Evolutionary conservation across 2,113 vertebrate species (phyloP), one percentile per base, ranked within the genome.

Genomic region (Dromaius novaehollandiae): DNA sequence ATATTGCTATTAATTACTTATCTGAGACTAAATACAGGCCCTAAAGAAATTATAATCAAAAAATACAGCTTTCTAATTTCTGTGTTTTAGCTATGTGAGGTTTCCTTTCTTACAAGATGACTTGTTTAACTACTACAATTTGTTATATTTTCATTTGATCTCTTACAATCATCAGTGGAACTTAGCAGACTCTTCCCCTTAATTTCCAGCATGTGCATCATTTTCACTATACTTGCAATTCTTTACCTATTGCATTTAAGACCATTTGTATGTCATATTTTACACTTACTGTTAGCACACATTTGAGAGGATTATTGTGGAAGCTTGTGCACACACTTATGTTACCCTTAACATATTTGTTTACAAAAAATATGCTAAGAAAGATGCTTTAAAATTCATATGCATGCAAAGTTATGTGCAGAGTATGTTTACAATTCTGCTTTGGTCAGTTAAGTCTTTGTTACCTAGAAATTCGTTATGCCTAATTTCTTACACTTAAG

Each of bases 321-420:
- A 68, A 97, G 96, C 93, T 96, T 97, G 95, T 97, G 92, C 93
- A 97, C 93, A 90, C 93, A 86, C 92, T 94, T 96, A 96, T 76
- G 96, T 70, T 93, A 86, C 93, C 86, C 90, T 86, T 92, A 96
- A 92, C 92, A 93, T 95, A 97, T 93, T 94, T 96, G 96, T 88
- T 91, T 95, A 91, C 94, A 96, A 95, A 97, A 97, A 97, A 94
- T 96, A 94, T 95, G 95, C 93, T 92, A 92, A 95, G 44, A 36
- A 95, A 91, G 75, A 42, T 96, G 96, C 95, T 97, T 96, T 78
- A 85, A 96, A 97, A 96, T 91, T 42, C 93, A 65, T 96, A 64
- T 96, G 92, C 96, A 97, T 97, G 96, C 95, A 96, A 96, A 82
- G 88, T 89, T 88, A 82, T 96, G 86, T 97, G 88, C 61, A 91